Evolutionary conservation across 2,797 vertebrate genomes (phyloP).

Genomic region (Rhinatrema bivittatum): DNA sequence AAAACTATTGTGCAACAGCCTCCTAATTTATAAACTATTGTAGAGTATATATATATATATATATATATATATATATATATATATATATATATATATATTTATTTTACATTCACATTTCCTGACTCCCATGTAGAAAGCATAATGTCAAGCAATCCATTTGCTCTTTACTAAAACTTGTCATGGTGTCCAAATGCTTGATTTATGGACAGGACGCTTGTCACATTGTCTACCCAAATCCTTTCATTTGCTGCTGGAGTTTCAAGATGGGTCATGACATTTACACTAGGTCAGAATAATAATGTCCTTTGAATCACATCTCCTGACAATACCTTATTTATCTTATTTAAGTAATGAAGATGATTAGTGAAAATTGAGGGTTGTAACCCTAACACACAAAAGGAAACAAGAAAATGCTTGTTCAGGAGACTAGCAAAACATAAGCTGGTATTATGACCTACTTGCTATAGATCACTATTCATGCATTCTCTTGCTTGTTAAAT

Average conservation of each 20-base stretch:
- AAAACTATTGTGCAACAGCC: too few species aligned
- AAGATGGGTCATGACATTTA: constrained; percentile 68
- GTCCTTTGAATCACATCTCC: constrained; percentile 34
- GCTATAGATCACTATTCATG: background rate
- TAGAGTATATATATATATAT: too few species aligned
- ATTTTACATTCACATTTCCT: constrained; percentile 36
- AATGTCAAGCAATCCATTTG: constrained; percentile 55
- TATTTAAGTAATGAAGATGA: constrained; percentile 76
- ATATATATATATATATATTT: too few species aligned
- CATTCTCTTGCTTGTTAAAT: background rate
- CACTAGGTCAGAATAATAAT: constrained; percentile 72
- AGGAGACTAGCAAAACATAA: background rate
- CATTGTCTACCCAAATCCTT: constrained; percentile 50
- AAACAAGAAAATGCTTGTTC: background rate
- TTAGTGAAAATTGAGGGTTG: constrained; percentile 60
- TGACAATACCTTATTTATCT: constrained; percentile 71
- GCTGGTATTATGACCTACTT: background rate
- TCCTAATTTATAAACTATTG: too few species aligned
- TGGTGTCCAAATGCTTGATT: constrained; percentile 56
- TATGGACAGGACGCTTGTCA: constrained; percentile 58
- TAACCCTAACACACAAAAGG: constrained; percentile 6
- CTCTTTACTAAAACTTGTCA: constrained; percentile 61
- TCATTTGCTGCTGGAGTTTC: constrained; percentile 56
- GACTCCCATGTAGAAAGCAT: constrained; percentile 39
- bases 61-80: too few species aligned